A percentile compares a stretch with the other conserved stretches of the same genome.
Conservation (phyloP, 2,888 invertebrate genomes). For the Himalopsyche japonica region DNA sequence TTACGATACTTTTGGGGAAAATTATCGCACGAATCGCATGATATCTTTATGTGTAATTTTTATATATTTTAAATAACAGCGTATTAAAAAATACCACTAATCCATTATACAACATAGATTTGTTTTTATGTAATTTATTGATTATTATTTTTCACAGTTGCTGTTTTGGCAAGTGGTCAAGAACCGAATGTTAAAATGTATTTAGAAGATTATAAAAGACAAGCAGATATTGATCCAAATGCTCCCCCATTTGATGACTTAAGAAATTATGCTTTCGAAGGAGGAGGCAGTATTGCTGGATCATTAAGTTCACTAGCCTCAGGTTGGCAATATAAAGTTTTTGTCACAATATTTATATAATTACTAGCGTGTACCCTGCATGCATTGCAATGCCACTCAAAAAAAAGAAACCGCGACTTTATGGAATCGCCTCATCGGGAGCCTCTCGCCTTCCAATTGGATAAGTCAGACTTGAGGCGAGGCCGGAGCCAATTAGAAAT, state of each 20-base stretch:
- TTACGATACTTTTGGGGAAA: not conserved
- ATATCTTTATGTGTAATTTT: not conserved
- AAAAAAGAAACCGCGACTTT: no score
- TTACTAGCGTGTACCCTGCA: no score
- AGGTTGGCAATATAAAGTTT: slow-evolving; percentile 51
- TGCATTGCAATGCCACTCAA: no score
- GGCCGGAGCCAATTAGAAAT: no score
- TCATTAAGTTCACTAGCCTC: slow-evolving; percentile 79
- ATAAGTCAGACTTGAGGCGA: no score
- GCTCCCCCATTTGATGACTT: slow-evolving; percentile 86
- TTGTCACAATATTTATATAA: no score
- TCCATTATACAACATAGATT: not conserved
- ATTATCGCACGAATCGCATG: not conserved
- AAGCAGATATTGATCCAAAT: slow-evolving; percentile 78
- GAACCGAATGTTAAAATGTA: slow-evolving; percentile 77
- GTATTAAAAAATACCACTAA: not conserved
- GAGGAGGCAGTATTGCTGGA: slow-evolving; percentile 78
- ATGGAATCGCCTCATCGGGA: no score
- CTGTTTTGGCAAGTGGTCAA: slow-evolving; percentile 39
- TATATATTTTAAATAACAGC: not conserved
- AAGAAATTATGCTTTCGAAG: slow-evolving; percentile 85
- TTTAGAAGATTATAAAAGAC: slow-evolving; percentile 75
- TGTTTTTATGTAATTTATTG: not conserved
- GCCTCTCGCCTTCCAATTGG: no score
- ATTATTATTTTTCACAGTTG: slow-evolving; percentile 37